These are phyloP conservation scores for Nyctibius bracteatus DNA, from an alignment of 2,113 vertebrate genomes.

Conservation along the genomic window DNA sequence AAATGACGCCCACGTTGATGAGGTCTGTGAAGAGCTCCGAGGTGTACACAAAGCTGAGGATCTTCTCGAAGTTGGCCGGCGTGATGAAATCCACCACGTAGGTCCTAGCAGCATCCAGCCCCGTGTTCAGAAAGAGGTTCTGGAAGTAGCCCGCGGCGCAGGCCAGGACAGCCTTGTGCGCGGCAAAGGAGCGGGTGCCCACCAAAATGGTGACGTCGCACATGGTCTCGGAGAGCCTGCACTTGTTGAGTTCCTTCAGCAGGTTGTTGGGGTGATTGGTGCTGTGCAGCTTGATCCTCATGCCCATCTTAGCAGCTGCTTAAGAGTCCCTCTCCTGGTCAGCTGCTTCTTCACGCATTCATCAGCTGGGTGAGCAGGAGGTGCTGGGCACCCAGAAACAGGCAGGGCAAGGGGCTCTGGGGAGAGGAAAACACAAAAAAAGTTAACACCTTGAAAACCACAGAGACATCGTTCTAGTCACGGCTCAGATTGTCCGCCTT, in stretches of 20 bases:
- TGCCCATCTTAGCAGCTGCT: slow-evolving; percentile 82
- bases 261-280: slow-evolving; percentile 89
- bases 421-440: background rate
- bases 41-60: slow-evolving; percentile 93
- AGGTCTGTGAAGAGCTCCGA: slow-evolving; percentile 92
- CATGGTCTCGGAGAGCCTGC: slow-evolving; percentile 85
- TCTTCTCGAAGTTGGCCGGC: slow-evolving; percentile 90
- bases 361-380: background rate
- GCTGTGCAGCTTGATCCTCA: slow-evolving; percentile 95
- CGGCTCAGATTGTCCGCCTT: accelerated
- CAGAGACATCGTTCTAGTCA: accelerated
- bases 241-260: slow-evolving; percentile 92
- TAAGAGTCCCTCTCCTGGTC: background rate
- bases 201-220: slow-evolving; percentile 92
- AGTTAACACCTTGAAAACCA: background rate
- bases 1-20: slow-evolving; percentile 92
- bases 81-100: slow-evolving; percentile 93
- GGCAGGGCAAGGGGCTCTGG: slow-evolving; percentile 42
- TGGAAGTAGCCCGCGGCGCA: slow-evolving; percentile 90
- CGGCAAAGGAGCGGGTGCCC: slow-evolving; percentile 87
- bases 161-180: slow-evolving; percentile 89
- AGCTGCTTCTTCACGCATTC: slow-evolving; percentile 3
- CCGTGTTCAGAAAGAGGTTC: slow-evolving; percentile 82
- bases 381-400: background rate
- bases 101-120: slow-evolving; percentile 72